These are phyloP conservation scores for Seriola dumerili DNA, from an alignment of 2,113 vertebrate genomes.

Conservation along the genomic window DNA sequence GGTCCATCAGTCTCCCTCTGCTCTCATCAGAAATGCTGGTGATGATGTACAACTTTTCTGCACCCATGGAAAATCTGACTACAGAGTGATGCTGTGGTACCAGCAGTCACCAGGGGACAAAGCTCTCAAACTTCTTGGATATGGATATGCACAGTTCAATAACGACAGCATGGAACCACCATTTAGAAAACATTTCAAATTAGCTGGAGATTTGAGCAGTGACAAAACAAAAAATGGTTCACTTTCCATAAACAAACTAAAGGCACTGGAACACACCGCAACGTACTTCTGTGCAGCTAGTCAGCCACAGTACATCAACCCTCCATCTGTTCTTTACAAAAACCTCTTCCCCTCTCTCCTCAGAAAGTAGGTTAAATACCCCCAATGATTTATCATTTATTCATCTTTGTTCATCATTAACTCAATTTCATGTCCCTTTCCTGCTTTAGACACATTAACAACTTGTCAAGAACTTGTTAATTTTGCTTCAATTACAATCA, in stretches of 20 bases:
- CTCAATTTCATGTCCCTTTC: too few relatives aligned
- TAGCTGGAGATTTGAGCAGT: conserved; percentile 50
- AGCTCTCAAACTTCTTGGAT: conserved; percentile 32
- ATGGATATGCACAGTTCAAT: background rate
- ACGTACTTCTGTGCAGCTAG: conserved; percentile 68
- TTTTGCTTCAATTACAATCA: too few relatives aligned
- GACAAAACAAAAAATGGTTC: background rate
- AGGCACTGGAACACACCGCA: conserved; percentile 38
- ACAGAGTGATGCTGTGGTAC: conserved; percentile 72
- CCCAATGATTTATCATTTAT: too few relatives aligned
- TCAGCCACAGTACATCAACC: conserved; percentile 58
- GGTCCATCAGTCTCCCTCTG: conserved; percentile 57
- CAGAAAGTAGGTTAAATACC: background rate
- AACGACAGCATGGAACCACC: conserved; percentile 17
- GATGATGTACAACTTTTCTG: conserved; percentile 47
- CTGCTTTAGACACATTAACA: background rate
- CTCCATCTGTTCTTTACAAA: conserved; percentile 46
- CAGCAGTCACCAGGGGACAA: background rate
- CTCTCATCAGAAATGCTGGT: background rate
- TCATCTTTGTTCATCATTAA: background rate
- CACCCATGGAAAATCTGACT: conserved; percentile 28
- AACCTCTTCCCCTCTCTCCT: conserved; percentile 7
- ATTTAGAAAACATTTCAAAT: conserved; percentile 16
- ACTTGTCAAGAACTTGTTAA: too few relatives aligned
- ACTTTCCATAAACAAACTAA: conserved; percentile 25